phyloP scores from a whole-genome alignment of 1,140 invertebrate species.

The Brachionus paranguensis region DNA sequence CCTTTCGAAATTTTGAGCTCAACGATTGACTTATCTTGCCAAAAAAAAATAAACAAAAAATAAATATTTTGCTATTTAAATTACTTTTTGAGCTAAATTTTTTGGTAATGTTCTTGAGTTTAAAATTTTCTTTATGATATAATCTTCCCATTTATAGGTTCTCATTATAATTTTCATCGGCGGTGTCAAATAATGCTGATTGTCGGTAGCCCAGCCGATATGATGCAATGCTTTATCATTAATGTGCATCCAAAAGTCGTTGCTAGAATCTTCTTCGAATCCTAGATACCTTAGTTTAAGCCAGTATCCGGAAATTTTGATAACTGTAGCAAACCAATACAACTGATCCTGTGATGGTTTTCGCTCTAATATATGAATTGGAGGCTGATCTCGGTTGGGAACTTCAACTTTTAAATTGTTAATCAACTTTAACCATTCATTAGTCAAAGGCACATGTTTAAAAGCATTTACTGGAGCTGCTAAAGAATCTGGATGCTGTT shows the following conservation, averaged over 20 bases:
- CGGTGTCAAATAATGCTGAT: neutral
- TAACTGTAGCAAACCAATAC: slow-evolving; percentile 14
- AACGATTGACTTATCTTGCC: slow-evolving; percentile 44
- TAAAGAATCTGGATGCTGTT: neutral
- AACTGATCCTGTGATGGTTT: neutral
- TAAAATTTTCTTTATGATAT: slow-evolving; percentile 78
- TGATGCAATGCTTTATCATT: neutral
- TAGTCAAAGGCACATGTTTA: neutral
- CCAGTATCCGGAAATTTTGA: slow-evolving; percentile 5
- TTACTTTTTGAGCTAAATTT: slow-evolving; percentile 79
- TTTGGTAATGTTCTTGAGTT: slow-evolving; percentile 84
- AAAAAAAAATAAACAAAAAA: neutral
- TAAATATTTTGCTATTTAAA: neutral
- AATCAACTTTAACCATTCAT: neutral
- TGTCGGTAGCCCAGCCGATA: slow-evolving; percentile 28
- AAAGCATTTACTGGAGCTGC: slow-evolving; percentile 5
- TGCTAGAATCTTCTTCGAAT: neutral
- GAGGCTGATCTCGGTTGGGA: neutral
- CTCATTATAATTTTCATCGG: slow-evolving; percentile 5
- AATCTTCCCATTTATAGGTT: slow-evolving; percentile 83
- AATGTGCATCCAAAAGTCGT: slow-evolving; percentile 9
- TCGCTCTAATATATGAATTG: neutral
- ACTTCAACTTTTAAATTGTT: slow-evolving; percentile 15
- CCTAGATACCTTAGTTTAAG: slow-evolving; percentile 14
- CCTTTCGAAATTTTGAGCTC: slow-evolving; percentile 57